Conservation (phyloP, 2,888 invertebrate species). For the Melipona beecheii region DNA sequence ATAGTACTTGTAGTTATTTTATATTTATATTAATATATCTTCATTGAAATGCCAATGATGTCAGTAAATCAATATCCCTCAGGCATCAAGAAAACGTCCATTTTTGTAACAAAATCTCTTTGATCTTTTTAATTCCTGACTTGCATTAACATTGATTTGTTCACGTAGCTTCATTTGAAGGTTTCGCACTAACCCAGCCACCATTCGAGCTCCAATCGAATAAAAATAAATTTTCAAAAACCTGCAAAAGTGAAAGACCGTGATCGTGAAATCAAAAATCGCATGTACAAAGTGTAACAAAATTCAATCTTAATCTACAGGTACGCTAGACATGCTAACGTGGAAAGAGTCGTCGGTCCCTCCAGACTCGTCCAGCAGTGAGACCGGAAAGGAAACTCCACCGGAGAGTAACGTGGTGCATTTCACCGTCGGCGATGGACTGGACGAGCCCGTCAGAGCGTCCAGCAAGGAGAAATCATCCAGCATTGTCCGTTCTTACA, state of each 20-base stretch:
- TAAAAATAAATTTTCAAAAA: no score
- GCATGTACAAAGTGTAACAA: not conserved
- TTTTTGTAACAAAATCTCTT: not conserved
- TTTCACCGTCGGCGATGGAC: constrained; percentile 79
- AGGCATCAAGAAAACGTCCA: not conserved
- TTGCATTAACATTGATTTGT: no score
- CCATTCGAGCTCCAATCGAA: no score
- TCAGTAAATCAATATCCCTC: not conserved
- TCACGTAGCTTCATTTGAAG: not conserved
- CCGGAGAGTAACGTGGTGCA: constrained; percentile 79
- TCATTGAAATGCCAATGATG: not conserved
- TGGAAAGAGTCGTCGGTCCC: constrained; percentile 84
- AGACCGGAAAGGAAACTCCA: constrained; percentile 85
- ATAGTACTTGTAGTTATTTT: not conserved
- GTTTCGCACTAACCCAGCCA: no score
- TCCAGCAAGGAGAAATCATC: constrained; percentile 54
- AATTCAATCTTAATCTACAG: constrained; percentile 70
- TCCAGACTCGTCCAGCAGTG: constrained; percentile 86
- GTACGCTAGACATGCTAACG: constrained; percentile 76
- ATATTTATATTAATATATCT: not conserved
- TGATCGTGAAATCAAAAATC: not conserved
- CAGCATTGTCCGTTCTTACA: constrained; percentile 84
- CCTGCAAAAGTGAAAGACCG: not conserved
- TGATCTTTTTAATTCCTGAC: not conserved
- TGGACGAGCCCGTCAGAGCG: constrained; percentile 59